Evolutionary conservation across 2,113 vertebrate species (phyloP), one percentile per base, ranked within the genome.

Genomic region (Oreochromis spilurus): DNA sequence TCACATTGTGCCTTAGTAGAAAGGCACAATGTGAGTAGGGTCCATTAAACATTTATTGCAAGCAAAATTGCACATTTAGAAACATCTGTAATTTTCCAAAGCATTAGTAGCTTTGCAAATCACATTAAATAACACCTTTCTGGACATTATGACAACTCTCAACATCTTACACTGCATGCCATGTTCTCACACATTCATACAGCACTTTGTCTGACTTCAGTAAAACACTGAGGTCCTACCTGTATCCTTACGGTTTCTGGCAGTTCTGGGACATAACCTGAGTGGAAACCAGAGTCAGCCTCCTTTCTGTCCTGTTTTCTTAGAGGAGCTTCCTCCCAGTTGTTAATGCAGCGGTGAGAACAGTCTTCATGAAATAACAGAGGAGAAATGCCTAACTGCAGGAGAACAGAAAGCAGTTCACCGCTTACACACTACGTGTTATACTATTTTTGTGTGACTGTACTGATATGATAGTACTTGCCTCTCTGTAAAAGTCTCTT

Each of bases 341-440:
- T 58, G 9, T 82, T 36, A 0, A 26, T 34, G 75, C 8, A n/a
- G 9, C 82, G 65, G 1, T 88, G 11, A 45, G 88, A 82, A 9
- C 9, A 9, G 2, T 95, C 91, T 34, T 97, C 96, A 17, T 94
- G 89, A 91, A 97, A 99, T 80, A 97, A 94, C 88, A 98, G 94
- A 0, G 98, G 98, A 82, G 97, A 97, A 65, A 99, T 89, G 2
- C 96, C 97, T 0, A 99, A 89, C 98, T 99, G 94, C 58, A 75
- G 45, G 36, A 55, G 24, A 72, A 65, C 16, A 87, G 12, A 45
- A 13, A 67, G 12, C n/a, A 52, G 38, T 79, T 45, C 31, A 83
- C 24, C 10, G 6, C 11, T 40, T 12, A 50, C 2, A 14, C 36
- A 43, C 4, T 50, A 7, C 2, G 0, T n/a, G 72, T 31, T 77